phyloP scores from a whole-genome alignment of 2,113 vertebrate species.

The Conger conger region DNA sequence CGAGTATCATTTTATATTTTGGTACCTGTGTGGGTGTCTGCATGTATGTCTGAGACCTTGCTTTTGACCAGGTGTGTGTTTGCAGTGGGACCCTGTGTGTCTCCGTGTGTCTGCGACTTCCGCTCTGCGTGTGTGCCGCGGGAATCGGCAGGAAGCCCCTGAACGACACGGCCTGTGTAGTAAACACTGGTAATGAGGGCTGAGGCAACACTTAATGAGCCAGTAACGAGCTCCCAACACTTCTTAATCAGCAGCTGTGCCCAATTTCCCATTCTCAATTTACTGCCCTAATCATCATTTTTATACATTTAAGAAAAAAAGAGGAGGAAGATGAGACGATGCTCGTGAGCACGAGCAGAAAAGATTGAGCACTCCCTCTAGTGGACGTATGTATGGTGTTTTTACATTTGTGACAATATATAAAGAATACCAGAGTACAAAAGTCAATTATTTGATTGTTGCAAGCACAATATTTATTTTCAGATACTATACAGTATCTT shows the following conservation, averaged over 20 bases:
- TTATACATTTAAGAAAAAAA: constrained; percentile 3
- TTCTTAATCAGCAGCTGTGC: constrained; percentile 22
- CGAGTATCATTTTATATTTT: no score
- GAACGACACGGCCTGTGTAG: not conserved
- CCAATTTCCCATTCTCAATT: not conserved
- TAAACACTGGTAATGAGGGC: constrained; percentile 18
- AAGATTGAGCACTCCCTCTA: constrained; percentile 7
- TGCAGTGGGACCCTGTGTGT: not conserved
- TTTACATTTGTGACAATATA: not conserved
- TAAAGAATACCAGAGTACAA: not conserved
- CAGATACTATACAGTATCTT: not conserved
- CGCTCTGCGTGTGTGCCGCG: not conserved
- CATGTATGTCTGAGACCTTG: not conserved
- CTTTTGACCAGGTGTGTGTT: not conserved
- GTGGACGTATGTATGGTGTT: not conserved
- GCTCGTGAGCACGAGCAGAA: not conserved
- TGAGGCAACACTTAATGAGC: constrained; percentile 12
- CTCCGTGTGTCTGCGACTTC: not conserved
- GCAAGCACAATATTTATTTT: no score
- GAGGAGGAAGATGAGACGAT: not conserved
- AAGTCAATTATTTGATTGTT: not conserved
- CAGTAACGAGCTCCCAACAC: constrained; percentile 12
- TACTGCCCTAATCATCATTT: not conserved
- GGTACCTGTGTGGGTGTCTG: not conserved
- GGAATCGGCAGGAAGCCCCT: not conserved